These are phyloP conservation scores for Pyrrhia umbra DNA, from an alignment of 2,888 invertebrate genomes.

Conservation along the genomic window DNA sequence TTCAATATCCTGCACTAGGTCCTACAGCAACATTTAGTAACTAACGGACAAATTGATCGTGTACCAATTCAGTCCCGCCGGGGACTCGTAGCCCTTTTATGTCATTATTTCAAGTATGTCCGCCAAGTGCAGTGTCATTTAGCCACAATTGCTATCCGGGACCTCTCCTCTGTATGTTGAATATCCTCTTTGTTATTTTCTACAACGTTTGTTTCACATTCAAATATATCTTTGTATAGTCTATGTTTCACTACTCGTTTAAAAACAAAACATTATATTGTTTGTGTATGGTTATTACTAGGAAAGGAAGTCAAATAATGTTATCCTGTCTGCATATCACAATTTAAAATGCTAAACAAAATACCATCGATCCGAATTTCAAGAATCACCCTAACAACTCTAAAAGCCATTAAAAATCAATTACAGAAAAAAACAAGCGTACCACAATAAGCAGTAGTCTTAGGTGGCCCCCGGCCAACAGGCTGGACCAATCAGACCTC, in stretches of 20 bases:
- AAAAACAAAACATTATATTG: too few species aligned
- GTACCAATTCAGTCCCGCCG: neutral
- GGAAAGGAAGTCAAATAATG: too few species aligned
- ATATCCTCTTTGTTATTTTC: too few species aligned
- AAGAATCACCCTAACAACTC: slow-evolving; percentile 61
- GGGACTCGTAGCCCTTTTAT: slow-evolving; percentile 14
- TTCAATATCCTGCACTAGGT: neutral
- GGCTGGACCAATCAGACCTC: slow-evolving; percentile 14
- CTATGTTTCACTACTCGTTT: too few species aligned
- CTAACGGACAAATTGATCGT: neutral
- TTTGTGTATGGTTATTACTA: too few species aligned
- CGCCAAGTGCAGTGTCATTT: neutral
- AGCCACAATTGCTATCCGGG: too few species aligned
- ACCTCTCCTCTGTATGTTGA: too few species aligned
- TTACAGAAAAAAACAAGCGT: slow-evolving; percentile 65
- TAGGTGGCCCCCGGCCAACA: slow-evolving; percentile 64
- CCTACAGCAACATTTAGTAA: neutral
- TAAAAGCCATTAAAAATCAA: slow-evolving; percentile 71
- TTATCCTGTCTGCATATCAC: neutral
- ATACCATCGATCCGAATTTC: slow-evolving; percentile 50
- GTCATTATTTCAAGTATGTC: slow-evolving; percentile 18
- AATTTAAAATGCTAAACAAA: slow-evolving; percentile 25
- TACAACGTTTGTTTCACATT: too few species aligned
- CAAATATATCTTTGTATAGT: too few species aligned
- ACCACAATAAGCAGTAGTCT: slow-evolving; percentile 64